Evolutionary conservation across 2,113 vertebrate species (phyloP).

Genomic region (Zapornia atra): DNA sequence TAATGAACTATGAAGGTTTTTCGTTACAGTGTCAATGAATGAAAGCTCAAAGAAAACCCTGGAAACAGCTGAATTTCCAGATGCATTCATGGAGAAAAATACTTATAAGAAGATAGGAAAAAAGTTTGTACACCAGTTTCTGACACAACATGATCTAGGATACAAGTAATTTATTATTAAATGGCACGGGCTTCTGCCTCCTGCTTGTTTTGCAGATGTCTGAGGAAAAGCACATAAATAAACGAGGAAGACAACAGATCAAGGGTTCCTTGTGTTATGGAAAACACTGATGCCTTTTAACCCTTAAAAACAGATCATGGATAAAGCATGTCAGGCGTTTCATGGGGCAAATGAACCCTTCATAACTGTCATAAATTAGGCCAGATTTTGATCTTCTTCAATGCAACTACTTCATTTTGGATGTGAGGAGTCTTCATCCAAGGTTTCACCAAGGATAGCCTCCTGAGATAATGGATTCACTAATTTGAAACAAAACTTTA

Average conservation of each 20-base stretch:
- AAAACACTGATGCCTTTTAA: neutral
- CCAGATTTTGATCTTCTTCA: neutral
- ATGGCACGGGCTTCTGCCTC: neutral
- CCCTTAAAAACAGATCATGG: neutral
- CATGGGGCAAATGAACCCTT: neutral
- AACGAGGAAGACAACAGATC: neutral
- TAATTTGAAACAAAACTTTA: neutral
- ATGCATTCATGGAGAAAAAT: neutral
- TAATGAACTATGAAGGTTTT: neutral
- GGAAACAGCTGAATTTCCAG: neutral
- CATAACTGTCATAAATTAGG: neutral
- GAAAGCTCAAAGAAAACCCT: neutral
- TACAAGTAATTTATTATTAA: neutral
- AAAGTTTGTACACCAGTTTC: neutral
- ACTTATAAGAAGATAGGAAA: neutral
- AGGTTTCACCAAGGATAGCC: neutral
- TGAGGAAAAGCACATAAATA: neutral
- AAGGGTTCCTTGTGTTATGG: neutral
- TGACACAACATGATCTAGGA: neutral
- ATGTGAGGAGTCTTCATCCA: neutral
- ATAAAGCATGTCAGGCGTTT: neutral
- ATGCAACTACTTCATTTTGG: neutral
- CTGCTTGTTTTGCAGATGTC: neutral
- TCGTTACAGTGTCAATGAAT: neutral
- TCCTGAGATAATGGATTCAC: neutral